Conservation (phyloP, 1,140 invertebrate genomes). For the Drosophila tropicalis region DNA sequence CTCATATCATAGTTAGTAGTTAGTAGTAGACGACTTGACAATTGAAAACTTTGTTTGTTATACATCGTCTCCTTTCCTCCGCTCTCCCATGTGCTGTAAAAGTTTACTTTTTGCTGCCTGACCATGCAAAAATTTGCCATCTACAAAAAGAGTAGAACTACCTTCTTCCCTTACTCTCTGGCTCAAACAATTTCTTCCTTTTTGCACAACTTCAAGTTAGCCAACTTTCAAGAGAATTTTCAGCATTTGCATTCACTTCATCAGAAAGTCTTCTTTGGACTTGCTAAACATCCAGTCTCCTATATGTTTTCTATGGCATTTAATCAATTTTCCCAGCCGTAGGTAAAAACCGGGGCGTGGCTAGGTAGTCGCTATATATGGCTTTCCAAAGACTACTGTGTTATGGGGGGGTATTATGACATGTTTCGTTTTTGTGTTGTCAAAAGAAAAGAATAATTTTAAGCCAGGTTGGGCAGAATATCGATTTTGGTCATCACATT, state of each 20-base stretch:
- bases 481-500: conserved; percentile 32
- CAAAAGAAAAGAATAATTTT: not conserved
- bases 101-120: conserved; percentile 29
- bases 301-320: not conserved
- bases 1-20: not conserved
- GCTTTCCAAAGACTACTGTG: not conserved
- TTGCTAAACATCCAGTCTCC: not conserved
- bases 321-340: conserved; percentile 1
- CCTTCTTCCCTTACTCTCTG: not conserved
- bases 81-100: conserved; percentile 21
- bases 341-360: not conserved
- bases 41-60: conserved; percentile 39
- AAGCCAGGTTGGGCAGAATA: not conserved
- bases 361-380: no score
- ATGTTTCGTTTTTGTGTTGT: not conserved
- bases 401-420: not conserved
- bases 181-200: not conserved
- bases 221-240: conserved; percentile 3
- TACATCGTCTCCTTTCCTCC: not conserved
- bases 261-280: not conserved
- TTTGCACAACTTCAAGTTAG: not conserved
- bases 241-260: not conserved
- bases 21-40: conserved; percentile 11
- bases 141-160: conserved; percentile 22
- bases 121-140: conserved; percentile 41